These are phyloP conservation scores for Cephus pulcher DNA, from an alignment of 2,888 invertebrate species.

Conservation along the genomic window DNA sequence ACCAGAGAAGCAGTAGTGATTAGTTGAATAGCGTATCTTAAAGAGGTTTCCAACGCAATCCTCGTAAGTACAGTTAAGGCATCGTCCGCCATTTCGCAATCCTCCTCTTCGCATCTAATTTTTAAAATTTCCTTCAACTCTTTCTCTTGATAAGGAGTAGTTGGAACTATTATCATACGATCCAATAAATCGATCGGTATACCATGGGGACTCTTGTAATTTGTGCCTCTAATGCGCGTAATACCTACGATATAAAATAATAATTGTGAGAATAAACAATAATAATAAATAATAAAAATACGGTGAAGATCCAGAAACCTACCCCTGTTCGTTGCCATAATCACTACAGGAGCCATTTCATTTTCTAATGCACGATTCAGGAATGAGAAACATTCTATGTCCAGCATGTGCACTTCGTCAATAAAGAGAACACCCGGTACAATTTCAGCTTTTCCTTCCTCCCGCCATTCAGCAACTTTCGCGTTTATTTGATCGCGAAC, in stretches of 20 bases:
- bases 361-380: conserved; percentile 96
- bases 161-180: conserved; percentile 94
- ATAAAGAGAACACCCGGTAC: conserved; percentile 98
- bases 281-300: neutral
- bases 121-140: conserved; percentile 93
- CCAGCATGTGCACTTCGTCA: conserved; percentile 98
- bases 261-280: neutral
- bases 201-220: conserved; percentile 95
- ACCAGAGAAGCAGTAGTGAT: conserved; percentile 97
- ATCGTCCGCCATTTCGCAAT: conserved; percentile 93
- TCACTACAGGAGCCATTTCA: conserved; percentile 97
- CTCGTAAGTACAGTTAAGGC: conserved; percentile 91
- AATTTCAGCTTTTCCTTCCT: conserved; percentile 99
- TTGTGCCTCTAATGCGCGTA: conserved; percentile 94
- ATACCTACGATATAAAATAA: conserved; percentile 70
- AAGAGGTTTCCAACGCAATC: conserved; percentile 92
- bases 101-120: conserved; percentile 97
- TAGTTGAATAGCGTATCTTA: conserved; percentile 97
- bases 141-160: conserved; percentile 86
- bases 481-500: conserved; percentile 98
- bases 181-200: conserved; percentile 97
- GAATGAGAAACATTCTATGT: conserved; percentile 99
- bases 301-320: neutral
- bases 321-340: conserved; percentile 98
- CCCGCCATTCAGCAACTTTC: conserved; percentile 98